Percentiles rank a stretch among this genome's conserved stretches.
phyloP scores from a whole-genome alignment of 1,140 invertebrate species.

The Sweltsa coloradensis region DNA sequence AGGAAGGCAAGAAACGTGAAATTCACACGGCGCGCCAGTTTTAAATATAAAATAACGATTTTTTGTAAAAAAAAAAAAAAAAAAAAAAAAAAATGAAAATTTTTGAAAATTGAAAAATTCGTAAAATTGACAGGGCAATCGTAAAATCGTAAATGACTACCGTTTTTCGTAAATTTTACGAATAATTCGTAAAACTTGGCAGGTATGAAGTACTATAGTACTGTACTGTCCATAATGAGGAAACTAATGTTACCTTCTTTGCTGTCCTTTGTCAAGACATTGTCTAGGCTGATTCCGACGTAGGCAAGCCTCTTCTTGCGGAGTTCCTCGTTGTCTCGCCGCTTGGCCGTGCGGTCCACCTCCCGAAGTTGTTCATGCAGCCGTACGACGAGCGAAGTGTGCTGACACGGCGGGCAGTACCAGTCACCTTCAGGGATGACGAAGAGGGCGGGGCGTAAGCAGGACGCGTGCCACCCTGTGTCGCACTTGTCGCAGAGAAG shows the following conservation, averaged over 20 bases:
- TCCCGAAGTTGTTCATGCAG: slow-evolving; percentile 45
- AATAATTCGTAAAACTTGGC: too few relatives aligned
- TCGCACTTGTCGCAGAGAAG: slow-evolving; percentile 90
- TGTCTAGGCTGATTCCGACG: slow-evolving; percentile 65
- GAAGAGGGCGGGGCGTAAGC: slow-evolving; percentile 78
- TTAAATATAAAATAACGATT: too few relatives aligned
- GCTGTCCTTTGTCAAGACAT: slow-evolving; percentile 39
- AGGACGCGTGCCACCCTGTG: slow-evolving; percentile 88
- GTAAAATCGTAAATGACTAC: too few relatives aligned
- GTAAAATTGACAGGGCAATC: too few relatives aligned
- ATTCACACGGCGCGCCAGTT: too few relatives aligned
- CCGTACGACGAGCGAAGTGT: slow-evolving; percentile 58
- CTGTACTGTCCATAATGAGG: too few relatives aligned
- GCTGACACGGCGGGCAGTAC: slow-evolving; percentile 90
- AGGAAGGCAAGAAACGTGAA: too few relatives aligned
- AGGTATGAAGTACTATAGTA: too few relatives aligned
- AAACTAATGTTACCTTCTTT: neutral
- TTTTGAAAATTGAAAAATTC: too few relatives aligned
- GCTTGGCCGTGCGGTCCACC: slow-evolving; percentile 42
- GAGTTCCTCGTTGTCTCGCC: slow-evolving; percentile 49
- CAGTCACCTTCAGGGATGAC: slow-evolving; percentile 93
- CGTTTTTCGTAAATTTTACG: too few relatives aligned
- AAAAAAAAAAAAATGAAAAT: too few relatives aligned
- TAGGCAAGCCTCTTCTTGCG: slow-evolving; percentile 58
- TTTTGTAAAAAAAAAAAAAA: too few relatives aligned